phyloP scores from a whole-genome alignment of 2,888 invertebrate genomes.

The Phyto melanocephala region DNA sequence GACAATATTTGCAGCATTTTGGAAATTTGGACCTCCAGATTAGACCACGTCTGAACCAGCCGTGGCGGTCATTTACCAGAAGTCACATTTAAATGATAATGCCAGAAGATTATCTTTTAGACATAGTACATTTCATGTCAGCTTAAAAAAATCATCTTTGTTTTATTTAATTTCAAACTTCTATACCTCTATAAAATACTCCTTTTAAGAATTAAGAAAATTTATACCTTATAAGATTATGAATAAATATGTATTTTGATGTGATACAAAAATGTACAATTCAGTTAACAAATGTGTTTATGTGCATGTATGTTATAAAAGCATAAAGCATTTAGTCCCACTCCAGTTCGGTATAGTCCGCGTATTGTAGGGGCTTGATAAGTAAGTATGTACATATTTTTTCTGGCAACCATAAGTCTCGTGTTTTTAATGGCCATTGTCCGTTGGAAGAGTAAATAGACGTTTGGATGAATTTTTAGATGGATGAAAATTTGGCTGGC shows the following conservation, averaged over 20 bases:
- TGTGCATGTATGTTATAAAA: not conserved
- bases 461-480: not conserved
- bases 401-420: constrained; percentile 54
- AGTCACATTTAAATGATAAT: too few relatives aligned
- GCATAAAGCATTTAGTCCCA: constrained; percentile 6
- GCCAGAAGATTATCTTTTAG: too few relatives aligned
- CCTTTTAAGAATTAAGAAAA: too few relatives aligned
- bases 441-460: not conserved
- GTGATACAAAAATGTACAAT: not conserved
- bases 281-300: not conserved
- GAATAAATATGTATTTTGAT: not conserved
- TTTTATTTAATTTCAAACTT: too few relatives aligned
- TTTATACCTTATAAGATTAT: too few relatives aligned
- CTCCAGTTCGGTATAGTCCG: not conserved
- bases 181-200: too few relatives aligned
- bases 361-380: constrained; percentile 13
- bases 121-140: too few relatives aligned
- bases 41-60: too few relatives aligned
- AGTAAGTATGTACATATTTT: constrained; percentile 21
- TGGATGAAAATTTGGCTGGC: not conserved
- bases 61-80: too few relatives aligned
- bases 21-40: too few relatives aligned
- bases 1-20: too few relatives aligned
- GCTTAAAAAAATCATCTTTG: too few relatives aligned
- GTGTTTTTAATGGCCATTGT: constrained; percentile 34